Evolutionary conservation across 2,797 vertebrate species (phyloP).

Genomic region (Semotilus atromaculatus): DNA sequence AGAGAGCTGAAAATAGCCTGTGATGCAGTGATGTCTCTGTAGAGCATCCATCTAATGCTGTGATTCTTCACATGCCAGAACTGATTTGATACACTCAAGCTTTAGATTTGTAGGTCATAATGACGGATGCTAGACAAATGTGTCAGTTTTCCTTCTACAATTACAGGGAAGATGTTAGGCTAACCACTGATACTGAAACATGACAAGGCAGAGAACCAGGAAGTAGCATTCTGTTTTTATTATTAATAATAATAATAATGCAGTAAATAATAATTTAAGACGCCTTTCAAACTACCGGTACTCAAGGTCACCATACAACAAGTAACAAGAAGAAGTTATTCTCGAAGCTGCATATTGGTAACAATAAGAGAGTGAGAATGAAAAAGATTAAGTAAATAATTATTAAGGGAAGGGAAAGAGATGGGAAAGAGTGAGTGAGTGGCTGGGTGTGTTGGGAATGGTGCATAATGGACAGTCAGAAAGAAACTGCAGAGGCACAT

Average conservation of each 20-base stretch:
- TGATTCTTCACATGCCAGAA: constrained; percentile 7
- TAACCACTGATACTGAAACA: neutral
- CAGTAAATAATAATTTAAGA: too few species aligned
- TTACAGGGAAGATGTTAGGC: neutral
- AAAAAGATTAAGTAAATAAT: neutral
- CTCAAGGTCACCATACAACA: too few species aligned
- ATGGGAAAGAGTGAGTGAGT: neutral
- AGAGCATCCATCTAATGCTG: constrained; percentile 20
- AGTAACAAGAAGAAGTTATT: neutral
- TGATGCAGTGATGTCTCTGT: constrained; percentile 10
- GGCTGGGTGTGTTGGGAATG: neutral
- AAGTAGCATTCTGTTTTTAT: neutral
- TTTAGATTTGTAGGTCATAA: constrained; percentile 13
- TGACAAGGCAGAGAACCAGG: neutral
- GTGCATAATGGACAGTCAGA: constrained; percentile 20
- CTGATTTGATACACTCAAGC: neutral
- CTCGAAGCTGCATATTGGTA: neutral
- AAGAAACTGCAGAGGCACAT: constrained; percentile 30
- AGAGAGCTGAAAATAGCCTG: constrained; percentile 27
- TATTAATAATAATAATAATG: too few species aligned
- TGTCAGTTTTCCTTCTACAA: neutral
- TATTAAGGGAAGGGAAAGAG: neutral
- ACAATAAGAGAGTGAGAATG: neutral
- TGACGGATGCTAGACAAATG: constrained; percentile 4
- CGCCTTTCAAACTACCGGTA: too few species aligned